Percentiles rank a stretch among this genome's conserved stretches.
Evolutionary conservation across 2,888 invertebrate genomes (phyloP).

Genomic region (Lasioglossum leucozonium): DNA sequence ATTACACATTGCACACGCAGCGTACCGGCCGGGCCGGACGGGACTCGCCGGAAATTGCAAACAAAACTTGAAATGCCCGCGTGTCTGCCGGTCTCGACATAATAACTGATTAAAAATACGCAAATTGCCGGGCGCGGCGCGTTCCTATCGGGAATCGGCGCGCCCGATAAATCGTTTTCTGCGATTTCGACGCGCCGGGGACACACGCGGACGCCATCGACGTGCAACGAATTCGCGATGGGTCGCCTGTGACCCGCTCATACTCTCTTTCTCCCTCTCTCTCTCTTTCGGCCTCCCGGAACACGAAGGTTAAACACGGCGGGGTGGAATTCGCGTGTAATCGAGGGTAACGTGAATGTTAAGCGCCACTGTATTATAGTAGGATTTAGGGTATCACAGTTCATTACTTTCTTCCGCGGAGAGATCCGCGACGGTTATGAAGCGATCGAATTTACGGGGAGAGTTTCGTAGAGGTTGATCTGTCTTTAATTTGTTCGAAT

Average conservation of each 20-base stretch:
- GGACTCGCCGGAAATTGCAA: slow-evolving; percentile 63
- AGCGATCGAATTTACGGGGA: background rate
- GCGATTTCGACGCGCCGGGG: slow-evolving; percentile 26
- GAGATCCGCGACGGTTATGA: background rate
- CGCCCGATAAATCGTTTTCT: slow-evolving; percentile 18
- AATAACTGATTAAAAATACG: slow-evolving; percentile 76
- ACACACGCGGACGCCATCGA: slow-evolving; percentile 4
- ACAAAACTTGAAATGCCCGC: slow-evolving; percentile 67
- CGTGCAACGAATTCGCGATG: background rate
- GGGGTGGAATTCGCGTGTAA: slow-evolving; percentile 9
- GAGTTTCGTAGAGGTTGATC: background rate
- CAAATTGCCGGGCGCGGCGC: slow-evolving; percentile 55
- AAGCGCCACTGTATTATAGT: slow-evolving; percentile 13
- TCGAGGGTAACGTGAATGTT: slow-evolving; percentile 21
- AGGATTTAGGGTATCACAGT: slow-evolving; percentile 11
- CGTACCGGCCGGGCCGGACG: background rate
- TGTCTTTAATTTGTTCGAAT: too few species aligned
- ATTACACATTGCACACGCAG: slow-evolving; percentile 42
- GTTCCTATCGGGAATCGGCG: background rate
- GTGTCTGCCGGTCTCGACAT: slow-evolving; percentile 38
- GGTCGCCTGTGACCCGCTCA: background rate
- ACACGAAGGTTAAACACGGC: background rate
- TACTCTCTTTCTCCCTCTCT: background rate
- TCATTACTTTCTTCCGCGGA: slow-evolving; percentile 13
- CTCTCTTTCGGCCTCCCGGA: background rate